Conservation (phyloP, 2,888 invertebrate species). For the Spialia ferax region DNA sequence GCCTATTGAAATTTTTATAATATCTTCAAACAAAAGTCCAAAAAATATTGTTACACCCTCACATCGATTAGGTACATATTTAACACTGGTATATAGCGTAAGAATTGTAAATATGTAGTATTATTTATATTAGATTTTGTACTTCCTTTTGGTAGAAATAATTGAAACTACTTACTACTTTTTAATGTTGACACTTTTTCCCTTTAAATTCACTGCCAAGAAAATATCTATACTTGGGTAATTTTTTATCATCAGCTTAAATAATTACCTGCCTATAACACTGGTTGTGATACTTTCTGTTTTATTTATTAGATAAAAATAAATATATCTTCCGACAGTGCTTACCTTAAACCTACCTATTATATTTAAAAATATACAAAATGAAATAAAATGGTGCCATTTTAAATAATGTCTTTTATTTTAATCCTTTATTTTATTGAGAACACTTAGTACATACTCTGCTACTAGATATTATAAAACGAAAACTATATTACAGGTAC, state of each 20-base stretch:
- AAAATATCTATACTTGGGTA: conserved; percentile 26
- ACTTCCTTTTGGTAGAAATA: conserved; percentile 49
- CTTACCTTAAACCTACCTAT: conserved; percentile 59
- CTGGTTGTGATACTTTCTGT: conserved; percentile 78
- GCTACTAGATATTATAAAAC: too few species aligned
- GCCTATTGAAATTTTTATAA: too few species aligned
- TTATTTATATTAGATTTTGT: conserved; percentile 65
- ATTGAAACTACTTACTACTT: conserved; percentile 21
- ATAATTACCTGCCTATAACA: conserved; percentile 31
- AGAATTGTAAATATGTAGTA: conserved; percentile 53
- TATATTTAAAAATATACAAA: conserved; percentile 55
- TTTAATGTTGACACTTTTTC: conserved; percentile 23
- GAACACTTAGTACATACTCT: too few species aligned
- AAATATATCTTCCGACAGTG: conserved; percentile 52
- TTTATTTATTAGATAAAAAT: conserved; percentile 49
- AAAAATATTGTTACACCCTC: conserved; percentile 15
- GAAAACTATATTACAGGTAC: too few species aligned
- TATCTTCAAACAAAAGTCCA: background rate
- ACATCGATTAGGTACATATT: conserved; percentile 12
- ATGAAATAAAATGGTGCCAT: conserved; percentile 71
- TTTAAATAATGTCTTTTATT: conserved; percentile 54
- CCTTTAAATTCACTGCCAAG: conserved; percentile 57
- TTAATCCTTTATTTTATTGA: conserved; percentile 31
- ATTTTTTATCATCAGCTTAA: conserved; percentile 46
- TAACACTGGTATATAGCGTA: conserved; percentile 30